Evolutionary conservation across 2,797 vertebrate species (phyloP), one percentile per base, ranked within the genome.

Genomic region (Mormyrus proboscirostris): DNA sequence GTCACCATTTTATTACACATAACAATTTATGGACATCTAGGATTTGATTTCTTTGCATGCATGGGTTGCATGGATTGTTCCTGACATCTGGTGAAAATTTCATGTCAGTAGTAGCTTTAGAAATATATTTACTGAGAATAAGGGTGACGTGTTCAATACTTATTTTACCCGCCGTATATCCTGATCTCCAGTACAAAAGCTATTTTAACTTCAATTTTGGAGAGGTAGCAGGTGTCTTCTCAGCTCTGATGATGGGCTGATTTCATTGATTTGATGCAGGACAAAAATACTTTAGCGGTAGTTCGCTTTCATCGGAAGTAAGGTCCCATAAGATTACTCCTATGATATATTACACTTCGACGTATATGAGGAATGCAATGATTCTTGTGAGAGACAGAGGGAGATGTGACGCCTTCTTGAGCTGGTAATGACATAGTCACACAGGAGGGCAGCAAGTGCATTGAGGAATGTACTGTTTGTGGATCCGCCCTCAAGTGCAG

Each of bases 181-280:
- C 47, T 84, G n/a, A 49, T 22, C 44, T 84, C n/a, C 41, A 50
- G 44, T 9, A 41, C 0, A 88, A 88, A 51, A 88, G 29, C 44
- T 69, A 76, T 51, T 79, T 79, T 19, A 88, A 53, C 50, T 84
- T 84, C 41, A 84, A 12, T n/a, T 50, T 65, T 69, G 22, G 62
- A 33, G 16, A 69, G 65, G 29, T n/a, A 50, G 16, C 59, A 87
- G 89, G 89, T 73, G 49, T 65, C 83, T 86, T 22, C 84, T 41
- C 14, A 88, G 25, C 69, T 65, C 65, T 19, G 14, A 49, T 16
- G 51, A 50, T 51, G 73, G 50, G 59, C 25, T 73, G 57, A 86
- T 59, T 50, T 65, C 73, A 83, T 65, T 86, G 44, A 59, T 53
- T 85, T 84, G 59, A 51, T 73, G 55, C 12, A 62, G 38, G 51